These are phyloP conservation scores for Lasioglossum marginatum DNA, from an alignment of 2,888 invertebrate genomes.

Conservation along the genomic window DNA sequence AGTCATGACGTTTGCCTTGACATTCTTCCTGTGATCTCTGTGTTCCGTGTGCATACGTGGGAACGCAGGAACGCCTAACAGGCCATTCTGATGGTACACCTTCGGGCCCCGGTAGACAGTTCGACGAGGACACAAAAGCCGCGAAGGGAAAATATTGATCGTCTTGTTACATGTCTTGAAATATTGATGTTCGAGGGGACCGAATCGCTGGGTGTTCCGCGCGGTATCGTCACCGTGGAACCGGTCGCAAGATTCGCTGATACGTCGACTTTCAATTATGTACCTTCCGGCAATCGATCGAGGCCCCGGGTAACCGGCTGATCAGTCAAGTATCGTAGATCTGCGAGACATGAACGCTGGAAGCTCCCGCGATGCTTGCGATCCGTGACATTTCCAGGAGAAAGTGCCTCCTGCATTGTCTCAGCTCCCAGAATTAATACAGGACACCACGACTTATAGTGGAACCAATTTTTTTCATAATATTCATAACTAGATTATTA, in stretches of 20 bases:
- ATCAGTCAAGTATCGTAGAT: conserved; percentile 49
- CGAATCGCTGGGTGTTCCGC: conserved; percentile 31
- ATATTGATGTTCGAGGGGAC: conserved; percentile 52
- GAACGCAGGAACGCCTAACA: conserved; percentile 32
- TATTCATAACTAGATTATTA: background rate
- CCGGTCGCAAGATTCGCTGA: conserved; percentile 58
- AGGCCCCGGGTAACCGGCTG: conserved; percentile 37
- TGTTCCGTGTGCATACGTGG: conserved; percentile 52
- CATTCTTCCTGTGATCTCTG: conserved; percentile 45
- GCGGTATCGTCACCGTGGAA: conserved; percentile 54
- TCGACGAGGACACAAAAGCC: conserved; percentile 9
- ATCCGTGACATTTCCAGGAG: conserved; percentile 64
- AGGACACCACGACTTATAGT: background rate
- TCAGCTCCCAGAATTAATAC: conserved; percentile 51
- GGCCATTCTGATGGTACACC: conserved; percentile 1
- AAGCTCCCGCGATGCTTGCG: conserved; percentile 42
- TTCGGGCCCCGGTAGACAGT: background rate
- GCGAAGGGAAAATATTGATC: conserved; percentile 51
- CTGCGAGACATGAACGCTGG: conserved; percentile 43
- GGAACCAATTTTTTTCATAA: background rate
- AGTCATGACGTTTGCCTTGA: conserved; percentile 53
- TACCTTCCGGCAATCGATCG: conserved; percentile 54
- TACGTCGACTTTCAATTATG: conserved; percentile 58
- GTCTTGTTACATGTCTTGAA: conserved; percentile 45
- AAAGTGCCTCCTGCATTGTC: conserved; percentile 58